A percentile compares a stretch with the other conserved stretches of the same genome.
Evolutionary conservation across 2,888 invertebrate species (phyloP).

Genomic region (Zaprionus obscuricornis): DNA sequence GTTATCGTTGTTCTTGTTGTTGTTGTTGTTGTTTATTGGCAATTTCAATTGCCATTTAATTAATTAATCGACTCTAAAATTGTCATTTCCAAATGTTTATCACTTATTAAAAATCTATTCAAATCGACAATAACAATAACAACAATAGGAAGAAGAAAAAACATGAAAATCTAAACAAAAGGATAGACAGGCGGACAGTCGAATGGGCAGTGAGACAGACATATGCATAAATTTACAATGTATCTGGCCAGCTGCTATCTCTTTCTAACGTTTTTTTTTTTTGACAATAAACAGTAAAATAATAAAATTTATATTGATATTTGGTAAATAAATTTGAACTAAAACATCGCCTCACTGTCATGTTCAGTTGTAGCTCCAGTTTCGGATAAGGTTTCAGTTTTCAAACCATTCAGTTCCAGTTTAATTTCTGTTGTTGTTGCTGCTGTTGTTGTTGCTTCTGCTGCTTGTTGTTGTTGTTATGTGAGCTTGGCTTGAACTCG

Average conservation of each 20-base stretch:
- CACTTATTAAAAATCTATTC: conserved; percentile 74
- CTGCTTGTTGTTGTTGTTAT: neutral
- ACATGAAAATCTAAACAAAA: conserved; percentile 33
- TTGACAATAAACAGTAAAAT: conserved; percentile 26
- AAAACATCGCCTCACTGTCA: conserved; percentile 54
- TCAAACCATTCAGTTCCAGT: conserved; percentile 32
- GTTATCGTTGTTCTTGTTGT: conserved; percentile 30
- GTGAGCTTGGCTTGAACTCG: conserved; percentile 14
- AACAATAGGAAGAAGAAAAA: conserved; percentile 8
- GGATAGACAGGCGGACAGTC: no score
- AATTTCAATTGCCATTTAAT: conserved; percentile 75
- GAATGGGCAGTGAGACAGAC: conserved; percentile 31
- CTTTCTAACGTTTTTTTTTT: no score
- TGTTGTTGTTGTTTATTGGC: conserved; percentile 28
- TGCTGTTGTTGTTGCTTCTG: conserved; percentile 12
- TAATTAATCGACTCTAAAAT: conserved; percentile 76
- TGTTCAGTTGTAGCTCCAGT: conserved; percentile 20
- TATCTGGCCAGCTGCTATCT: no score
- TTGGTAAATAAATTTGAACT: conserved; percentile 68
- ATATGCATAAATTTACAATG: conserved; percentile 58
- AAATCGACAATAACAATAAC: conserved; percentile 34
- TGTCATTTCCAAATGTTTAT: conserved; percentile 63
- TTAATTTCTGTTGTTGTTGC: conserved; percentile 17
- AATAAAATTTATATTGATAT: conserved; percentile 69
- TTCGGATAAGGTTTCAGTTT: conserved; percentile 28